These are phyloP conservation scores for Zygaena filipendulae DNA, from an alignment of 2,888 invertebrate genomes.

Conservation along the genomic window DNA sequence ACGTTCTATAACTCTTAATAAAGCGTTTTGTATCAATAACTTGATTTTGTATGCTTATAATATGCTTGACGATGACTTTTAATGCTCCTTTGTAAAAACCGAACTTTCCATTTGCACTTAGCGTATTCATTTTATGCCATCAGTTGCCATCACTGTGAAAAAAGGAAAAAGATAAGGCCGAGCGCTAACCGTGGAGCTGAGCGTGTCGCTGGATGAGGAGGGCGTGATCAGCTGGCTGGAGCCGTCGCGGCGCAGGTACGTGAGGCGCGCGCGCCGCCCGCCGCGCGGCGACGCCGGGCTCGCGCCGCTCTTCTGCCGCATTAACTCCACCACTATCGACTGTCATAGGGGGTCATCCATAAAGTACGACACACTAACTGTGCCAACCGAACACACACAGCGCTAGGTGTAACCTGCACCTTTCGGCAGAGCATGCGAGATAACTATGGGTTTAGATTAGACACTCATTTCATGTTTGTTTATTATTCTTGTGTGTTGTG, in stretches of 20 bases:
- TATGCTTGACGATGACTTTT: not conserved
- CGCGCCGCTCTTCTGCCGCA: slow-evolving; percentile 76
- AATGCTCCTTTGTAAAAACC: not conserved
- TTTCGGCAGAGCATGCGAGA: too few species aligned
- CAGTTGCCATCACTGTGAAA: too few species aligned
- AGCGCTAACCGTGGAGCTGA: slow-evolving; percentile 47
- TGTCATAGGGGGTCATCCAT: too few species aligned
- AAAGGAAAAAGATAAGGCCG: not conserved
- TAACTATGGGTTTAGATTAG: too few species aligned
- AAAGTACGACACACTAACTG: too few species aligned
- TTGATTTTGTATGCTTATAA: not conserved
- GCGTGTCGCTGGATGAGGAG: slow-evolving; percentile 61
- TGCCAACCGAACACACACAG: too few species aligned
- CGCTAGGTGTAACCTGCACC: too few species aligned
- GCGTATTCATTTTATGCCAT: too few species aligned
- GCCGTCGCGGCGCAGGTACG: slow-evolving; percentile 79
- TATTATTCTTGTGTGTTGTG: too few species aligned
- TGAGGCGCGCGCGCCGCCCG: slow-evolving; percentile 71
- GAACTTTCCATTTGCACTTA: not conserved
- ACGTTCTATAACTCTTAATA: too few species aligned
- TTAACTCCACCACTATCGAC: slow-evolving; percentile 94
- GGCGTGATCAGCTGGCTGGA: slow-evolving; percentile 73
- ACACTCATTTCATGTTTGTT: too few species aligned
- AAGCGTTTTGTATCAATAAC: too few species aligned
- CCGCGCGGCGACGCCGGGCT: slow-evolving; percentile 57